Evolutionary conservation across 2,888 invertebrate species (phyloP), one percentile per base, ranked within the genome.

Genomic region (Galeopsomyia nigrocyanea): DNA sequence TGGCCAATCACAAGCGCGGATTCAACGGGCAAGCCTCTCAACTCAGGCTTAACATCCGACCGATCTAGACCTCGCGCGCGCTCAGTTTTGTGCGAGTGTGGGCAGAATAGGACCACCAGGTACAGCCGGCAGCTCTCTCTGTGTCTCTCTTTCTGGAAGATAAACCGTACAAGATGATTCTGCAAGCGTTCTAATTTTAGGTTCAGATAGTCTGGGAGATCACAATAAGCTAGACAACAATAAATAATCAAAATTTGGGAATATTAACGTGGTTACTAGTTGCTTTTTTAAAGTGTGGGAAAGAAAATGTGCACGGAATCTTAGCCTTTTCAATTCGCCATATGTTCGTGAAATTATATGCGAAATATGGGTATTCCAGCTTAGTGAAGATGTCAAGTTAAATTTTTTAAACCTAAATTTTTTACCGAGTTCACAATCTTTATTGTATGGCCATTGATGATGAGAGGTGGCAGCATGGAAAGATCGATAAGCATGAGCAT

Each of bases 281-380:
- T 51, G 51, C n/a, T 51, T 51, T 51, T 51, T 51, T 13, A 51
- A 1, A 7, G 14, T 16, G 1, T 7, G 7, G 1, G 51, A 51
- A 1, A 51, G 7, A 3, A 51, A 51, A 51, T 51, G 9, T 5
- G 51, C 51, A n/a, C 51, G 9, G n/a, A 51, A 51, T 9, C 51
- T 9, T n/a, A 51, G n/a, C n/a, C 51, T 51, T 3, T 51, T 16
- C 5, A 51, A n/a, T 14, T 14, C 51, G 16, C 16, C 51, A 51
- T 51, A n/a, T 16, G n/a, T n/a, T n/a, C 51, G 13, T 14, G 51
- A n/a, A 5, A 51, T 14, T 51, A 51, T 51, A 51, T 14, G 22
- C 10, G 22, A 57, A 7, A 57, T 57, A 31, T 57, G 57, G 13
- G 5, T 22, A 31, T 57, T 57, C 57, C 57, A 57, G 57, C 13